Percentiles rank a stretch among this genome's conserved stretches.
Conservation (phyloP, 2,888 invertebrate species). For the Choreutis nemorana region DNA sequence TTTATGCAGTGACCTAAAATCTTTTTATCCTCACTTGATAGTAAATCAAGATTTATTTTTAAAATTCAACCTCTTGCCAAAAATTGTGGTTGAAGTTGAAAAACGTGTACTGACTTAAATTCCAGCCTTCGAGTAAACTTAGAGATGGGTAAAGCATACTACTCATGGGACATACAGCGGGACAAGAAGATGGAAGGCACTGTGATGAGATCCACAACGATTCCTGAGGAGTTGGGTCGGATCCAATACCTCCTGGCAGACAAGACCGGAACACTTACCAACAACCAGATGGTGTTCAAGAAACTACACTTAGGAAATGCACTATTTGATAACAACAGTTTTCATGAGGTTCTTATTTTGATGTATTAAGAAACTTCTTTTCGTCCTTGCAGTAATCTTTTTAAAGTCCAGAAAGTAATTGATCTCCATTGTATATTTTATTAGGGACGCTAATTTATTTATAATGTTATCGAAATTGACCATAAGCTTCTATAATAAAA, state of each 20-base stretch:
- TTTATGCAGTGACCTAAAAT: too few relatives aligned
- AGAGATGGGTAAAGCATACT: slow-evolving; percentile 98
- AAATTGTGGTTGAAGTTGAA: too few relatives aligned
- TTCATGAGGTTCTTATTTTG: slow-evolving; percentile 73
- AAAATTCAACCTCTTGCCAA: too few relatives aligned
- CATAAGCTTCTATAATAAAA: too few relatives aligned
- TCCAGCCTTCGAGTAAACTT: slow-evolving; percentile 93
- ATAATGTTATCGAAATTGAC: too few relatives aligned
- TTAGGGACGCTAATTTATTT: too few relatives aligned
- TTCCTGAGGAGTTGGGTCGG: slow-evolving; percentile 97
- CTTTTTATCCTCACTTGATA: too few relatives aligned
- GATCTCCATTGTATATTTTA: too few relatives aligned
- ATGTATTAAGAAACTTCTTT: neutral
- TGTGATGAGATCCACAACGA: slow-evolving; percentile 96
- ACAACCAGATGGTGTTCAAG: slow-evolving; percentile 99
- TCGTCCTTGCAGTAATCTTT: too few relatives aligned
- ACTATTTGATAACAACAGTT: slow-evolving; percentile 86
- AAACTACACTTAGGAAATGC: slow-evolving; percentile 94
- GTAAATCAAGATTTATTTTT: too few relatives aligned
- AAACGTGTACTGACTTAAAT: too few relatives aligned
- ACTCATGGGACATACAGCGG: slow-evolving; percentile 95
- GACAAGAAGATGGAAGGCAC: slow-evolving; percentile 94
- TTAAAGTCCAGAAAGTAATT: too few relatives aligned
- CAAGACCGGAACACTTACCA: slow-evolving; percentile 98
- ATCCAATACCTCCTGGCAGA: slow-evolving; percentile 97